These are phyloP conservation scores for Heliconius ismenius DNA, from an alignment of 2,888 invertebrate genomes.

Conservation along the genomic window DNA sequence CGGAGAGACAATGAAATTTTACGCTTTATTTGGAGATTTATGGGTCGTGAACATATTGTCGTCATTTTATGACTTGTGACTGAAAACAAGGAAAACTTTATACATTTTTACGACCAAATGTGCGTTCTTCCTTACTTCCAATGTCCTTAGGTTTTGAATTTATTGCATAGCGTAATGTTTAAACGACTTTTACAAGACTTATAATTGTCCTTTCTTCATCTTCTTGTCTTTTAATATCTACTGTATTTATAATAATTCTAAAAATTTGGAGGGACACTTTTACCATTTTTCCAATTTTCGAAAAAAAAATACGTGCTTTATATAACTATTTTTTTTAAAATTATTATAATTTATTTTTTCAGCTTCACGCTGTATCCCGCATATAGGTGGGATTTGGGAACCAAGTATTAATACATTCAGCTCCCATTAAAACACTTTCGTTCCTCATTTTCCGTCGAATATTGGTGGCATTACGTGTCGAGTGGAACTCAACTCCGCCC, in stretches of 20 bases:
- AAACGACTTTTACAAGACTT: slow-evolving; percentile 3
- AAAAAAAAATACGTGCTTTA: too few relatives aligned
- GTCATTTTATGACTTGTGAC: slow-evolving; percentile 61
- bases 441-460: too few relatives aligned
- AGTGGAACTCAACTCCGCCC: too few relatives aligned
- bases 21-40: slow-evolving; percentile 70
- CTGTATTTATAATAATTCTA: neutral
- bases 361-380: too few relatives aligned
- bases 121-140: slow-evolving; percentile 42
- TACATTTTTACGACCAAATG: slow-evolving; percentile 50
- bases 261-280: neutral
- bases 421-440: too few relatives aligned
- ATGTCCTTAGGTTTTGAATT: slow-evolving; percentile 45
- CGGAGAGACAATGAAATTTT: slow-evolving; percentile 67
- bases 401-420: too few relatives aligned
- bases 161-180: slow-evolving; percentile 32
- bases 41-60: slow-evolving; percentile 67
- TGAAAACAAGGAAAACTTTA: slow-evolving; percentile 56
- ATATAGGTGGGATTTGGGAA: too few relatives aligned
- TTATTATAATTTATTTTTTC: too few relatives aligned
- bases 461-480: too few relatives aligned
- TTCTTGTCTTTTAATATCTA: neutral
- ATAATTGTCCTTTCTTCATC: neutral
- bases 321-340: too few relatives aligned
- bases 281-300: neutral